Percentiles rank a stretch among this genome's conserved stretches.
phyloP scores from a whole-genome alignment of 1,140 invertebrate species.

The Diachasma alloeum region DNA sequence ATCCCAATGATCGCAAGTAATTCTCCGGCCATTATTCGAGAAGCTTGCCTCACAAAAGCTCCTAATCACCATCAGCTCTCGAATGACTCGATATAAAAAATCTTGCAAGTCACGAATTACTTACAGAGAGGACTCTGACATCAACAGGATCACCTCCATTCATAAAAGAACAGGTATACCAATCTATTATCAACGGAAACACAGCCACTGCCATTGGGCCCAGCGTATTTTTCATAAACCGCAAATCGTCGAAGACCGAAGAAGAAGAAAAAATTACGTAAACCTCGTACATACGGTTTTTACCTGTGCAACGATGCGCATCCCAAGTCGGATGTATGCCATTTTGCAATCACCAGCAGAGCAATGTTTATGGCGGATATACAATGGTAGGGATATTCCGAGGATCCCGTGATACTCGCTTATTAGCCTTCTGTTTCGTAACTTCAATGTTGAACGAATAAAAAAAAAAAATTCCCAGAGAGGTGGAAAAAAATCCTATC shows the following conservation, averaged over 20 bases:
- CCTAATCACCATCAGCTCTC: too few relatives aligned
- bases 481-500: background rate
- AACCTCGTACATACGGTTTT: conserved; percentile 35
- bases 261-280: conserved; percentile 52
- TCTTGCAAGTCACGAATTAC: background rate
- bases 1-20: too few relatives aligned
- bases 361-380: conserved; percentile 56
- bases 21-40: too few relatives aligned
- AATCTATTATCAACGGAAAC: background rate
- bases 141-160: background rate
- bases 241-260: background rate
- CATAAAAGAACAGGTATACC: background rate
- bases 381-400: conserved; percentile 45
- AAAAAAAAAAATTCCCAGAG: conserved; percentile 25
- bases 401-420: conserved; percentile 54
- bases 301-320: conserved; percentile 48
- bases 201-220: background rate
- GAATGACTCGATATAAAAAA: too few relatives aligned
- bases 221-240: background rate
- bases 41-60: too few relatives aligned
- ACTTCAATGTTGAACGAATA: conserved; percentile 39
- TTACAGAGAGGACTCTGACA: background rate
- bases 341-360: conserved; percentile 63
- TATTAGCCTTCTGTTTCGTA: conserved; percentile 57
- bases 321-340: conserved; percentile 60